Evolutionary conservation across 2,888 invertebrate genomes (phyloP).

Genomic region (Idaea aversata): DNA sequence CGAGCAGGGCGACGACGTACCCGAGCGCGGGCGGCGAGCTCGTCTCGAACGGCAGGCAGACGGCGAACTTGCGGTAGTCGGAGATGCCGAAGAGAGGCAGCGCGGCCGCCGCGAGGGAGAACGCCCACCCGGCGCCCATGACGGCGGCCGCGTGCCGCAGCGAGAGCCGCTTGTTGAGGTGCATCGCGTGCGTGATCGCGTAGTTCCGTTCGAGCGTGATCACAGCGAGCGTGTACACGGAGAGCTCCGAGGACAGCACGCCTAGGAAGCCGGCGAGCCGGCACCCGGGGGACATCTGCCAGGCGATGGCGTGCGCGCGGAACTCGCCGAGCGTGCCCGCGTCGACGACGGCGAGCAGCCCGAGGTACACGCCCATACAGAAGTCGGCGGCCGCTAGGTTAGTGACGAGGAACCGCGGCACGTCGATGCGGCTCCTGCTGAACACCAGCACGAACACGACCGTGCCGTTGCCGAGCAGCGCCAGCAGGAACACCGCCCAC

Average conservation of each 20-base stretch:
- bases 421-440: slow-evolving; percentile 96
- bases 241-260: slow-evolving; percentile 95
- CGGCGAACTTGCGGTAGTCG: slow-evolving; percentile 97
- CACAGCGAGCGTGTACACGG: slow-evolving; percentile 97
- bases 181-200: slow-evolving; percentile 98
- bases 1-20: slow-evolving; percentile 94
- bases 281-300: slow-evolving; percentile 98
- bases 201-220: slow-evolving; percentile 97
- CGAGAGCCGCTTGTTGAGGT: slow-evolving; percentile 95
- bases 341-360: slow-evolving; percentile 96
- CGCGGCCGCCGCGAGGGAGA: slow-evolving; percentile 91
- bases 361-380: slow-evolving; percentile 97
- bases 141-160: slow-evolving; percentile 94
- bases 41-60: slow-evolving; percentile 97
- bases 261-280: slow-evolving; percentile 97
- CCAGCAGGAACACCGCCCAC: slow-evolving; percentile 97
- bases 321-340: slow-evolving; percentile 97
- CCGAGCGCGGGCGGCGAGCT: slow-evolving; percentile 87
- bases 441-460: slow-evolving; percentile 96
- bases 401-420: slow-evolving; percentile 97
- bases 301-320: slow-evolving; percentile 96
- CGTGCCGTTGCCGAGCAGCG: slow-evolving; percentile 96
- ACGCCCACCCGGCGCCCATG: slow-evolving; percentile 96
- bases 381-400: slow-evolving; percentile 98
- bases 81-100: slow-evolving; percentile 95